Evolutionary conservation across 2,797 vertebrate genomes (phyloP), one percentile per base, ranked within the genome.

Genomic region (Buceros bicornis): DNA sequence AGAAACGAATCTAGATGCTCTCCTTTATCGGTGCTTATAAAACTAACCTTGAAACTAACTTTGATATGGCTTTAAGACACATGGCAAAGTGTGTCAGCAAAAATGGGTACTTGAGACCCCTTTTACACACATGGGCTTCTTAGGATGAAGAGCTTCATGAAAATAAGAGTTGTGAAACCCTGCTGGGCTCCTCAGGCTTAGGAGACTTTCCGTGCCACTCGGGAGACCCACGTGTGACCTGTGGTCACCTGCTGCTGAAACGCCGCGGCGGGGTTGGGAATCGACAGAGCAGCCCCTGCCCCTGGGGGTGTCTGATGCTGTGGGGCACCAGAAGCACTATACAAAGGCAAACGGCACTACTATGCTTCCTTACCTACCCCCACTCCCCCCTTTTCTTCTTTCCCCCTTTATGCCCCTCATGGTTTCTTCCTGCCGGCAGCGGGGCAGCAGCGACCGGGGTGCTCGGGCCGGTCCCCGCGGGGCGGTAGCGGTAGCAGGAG

Each of bases 361-460:
- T 7, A 4, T 2, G 25, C 21, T 33, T 8, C n/a, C 60, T 42
- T 8, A 17, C 28, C 17, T 37, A 18, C 22, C 9, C 10, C 8
- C 53, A 16, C 10, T 28, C 28, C 21, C 22, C 10, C 7, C 9
- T 10, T 25, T 35, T 51, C 8, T 13, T 20, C 2, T 5, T 13
- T 4, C 19, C 43, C 5, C 19, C 43, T 22, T 53, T 4, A 1
- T 8, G 14, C 16, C 28, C 4, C 28, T 13, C 15, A 4, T 0
- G 20, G 18, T 22, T 35, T 4, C 20, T 6, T 45, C 22, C 13
- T 21, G 48, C 31, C 15, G 29, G 25, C 26, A 17, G 50, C 57
- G 40, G 91, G 42, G 48, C 61, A 33, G 56, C 76, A 16, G 80
- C 58, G 8, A 15, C 70, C 31, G 22, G 8, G 12, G 50, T 6